These are phyloP conservation scores for Pelecanoides urinatrix DNA, from an alignment of 2,113 vertebrate species.

Conservation along the genomic window DNA sequence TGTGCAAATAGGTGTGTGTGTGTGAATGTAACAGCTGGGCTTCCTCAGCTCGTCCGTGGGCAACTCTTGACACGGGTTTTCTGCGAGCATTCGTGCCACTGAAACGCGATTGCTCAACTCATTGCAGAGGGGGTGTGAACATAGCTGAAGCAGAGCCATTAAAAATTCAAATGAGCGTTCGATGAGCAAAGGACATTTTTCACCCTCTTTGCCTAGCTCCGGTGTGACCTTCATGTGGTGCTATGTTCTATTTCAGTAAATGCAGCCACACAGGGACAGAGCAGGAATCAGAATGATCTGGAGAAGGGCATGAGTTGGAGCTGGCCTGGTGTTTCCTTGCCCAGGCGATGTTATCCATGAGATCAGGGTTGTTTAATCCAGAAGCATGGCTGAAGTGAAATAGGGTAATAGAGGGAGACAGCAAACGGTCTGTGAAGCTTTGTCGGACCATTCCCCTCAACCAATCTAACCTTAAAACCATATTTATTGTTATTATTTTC, in stretches of 20 bases:
- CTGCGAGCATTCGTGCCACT: rapidly evolving
- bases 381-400: neutral
- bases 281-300: neutral
- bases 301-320: neutral
- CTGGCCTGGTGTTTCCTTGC: neutral
- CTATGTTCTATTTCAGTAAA: constrained; percentile 29
- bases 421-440: neutral
- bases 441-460: neutral
- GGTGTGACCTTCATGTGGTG: constrained; percentile 42
- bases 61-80: neutral
- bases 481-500: neutral
- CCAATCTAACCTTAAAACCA: neutral
- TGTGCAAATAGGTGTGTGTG: constrained; percentile 2
- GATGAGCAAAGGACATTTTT: constrained; percentile 42
- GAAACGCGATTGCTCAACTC: neutral
- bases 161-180: constrained; percentile 57
- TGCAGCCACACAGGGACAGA: neutral
- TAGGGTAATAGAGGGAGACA: neutral
- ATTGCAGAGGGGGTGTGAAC: neutral
- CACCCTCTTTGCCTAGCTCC: neutral
- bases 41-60: neutral
- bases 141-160: constrained; percentile 26
- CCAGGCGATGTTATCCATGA: neutral
- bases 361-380: neutral
- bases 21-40: neutral